Conservation (phyloP, 2,888 invertebrate species). For the Eupithecia pulchellata region DNA sequence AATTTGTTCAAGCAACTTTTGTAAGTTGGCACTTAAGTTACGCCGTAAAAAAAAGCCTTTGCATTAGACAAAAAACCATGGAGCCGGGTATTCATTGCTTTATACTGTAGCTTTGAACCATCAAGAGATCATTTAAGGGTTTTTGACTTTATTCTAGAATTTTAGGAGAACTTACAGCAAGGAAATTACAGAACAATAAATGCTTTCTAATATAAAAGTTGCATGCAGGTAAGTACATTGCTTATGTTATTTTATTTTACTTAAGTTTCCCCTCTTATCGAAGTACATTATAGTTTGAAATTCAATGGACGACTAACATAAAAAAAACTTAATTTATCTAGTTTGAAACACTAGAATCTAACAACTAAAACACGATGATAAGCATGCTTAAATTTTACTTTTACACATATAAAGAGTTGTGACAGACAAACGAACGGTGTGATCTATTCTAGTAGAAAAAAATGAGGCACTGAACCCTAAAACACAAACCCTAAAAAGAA, state of each 20-base stretch:
- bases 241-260: too few relatives aligned
- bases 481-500: not conserved
- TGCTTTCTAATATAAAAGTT: too few relatives aligned
- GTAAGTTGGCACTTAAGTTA: slow-evolving; percentile 34
- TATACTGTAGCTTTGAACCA: not conserved
- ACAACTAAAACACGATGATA: too few relatives aligned
- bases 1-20: slow-evolving; percentile 41
- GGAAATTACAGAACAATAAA: too few relatives aligned
- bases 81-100: slow-evolving; percentile 14
- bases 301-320: too few relatives aligned
- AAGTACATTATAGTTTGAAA: too few relatives aligned
- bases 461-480: not conserved
- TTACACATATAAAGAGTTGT: not conserved
- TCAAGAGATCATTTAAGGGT: not conserved
- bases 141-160: not conserved
- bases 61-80: slow-evolving; percentile 29
- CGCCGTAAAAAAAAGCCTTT: slow-evolving; percentile 35
- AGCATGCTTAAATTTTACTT: too few relatives aligned
- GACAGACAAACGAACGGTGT: not conserved
- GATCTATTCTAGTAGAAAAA: not conserved
- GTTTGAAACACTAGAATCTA: too few relatives aligned
- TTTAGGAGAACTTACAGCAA: too few relatives aligned
- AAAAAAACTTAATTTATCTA: too few relatives aligned
- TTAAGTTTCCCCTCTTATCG: too few relatives aligned
- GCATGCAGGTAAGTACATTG: too few relatives aligned